Evolutionary conservation across 2,888 invertebrate genomes (phyloP).

Genomic region (Unio delphinus): DNA sequence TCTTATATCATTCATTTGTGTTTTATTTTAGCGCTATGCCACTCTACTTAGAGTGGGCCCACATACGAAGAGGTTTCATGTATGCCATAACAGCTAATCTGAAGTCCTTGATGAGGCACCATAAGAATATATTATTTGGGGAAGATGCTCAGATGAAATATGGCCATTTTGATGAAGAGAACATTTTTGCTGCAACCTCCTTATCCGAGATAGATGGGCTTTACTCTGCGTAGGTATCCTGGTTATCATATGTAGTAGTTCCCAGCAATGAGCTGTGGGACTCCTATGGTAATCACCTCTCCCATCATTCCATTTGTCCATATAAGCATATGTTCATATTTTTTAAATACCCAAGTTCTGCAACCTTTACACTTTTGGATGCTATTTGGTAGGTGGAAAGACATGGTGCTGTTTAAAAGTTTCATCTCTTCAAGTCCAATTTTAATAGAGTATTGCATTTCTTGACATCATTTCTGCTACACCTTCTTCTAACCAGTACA

Average conservation of each 20-base stretch:
- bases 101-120: constrained; percentile 87
- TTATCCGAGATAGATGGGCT: constrained; percentile 90
- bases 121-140: constrained; percentile 83
- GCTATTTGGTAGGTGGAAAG: no score
- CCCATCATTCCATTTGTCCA: no score
- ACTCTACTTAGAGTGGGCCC: constrained; percentile 88
- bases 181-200: constrained; percentile 89
- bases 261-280: not conserved
- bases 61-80: constrained; percentile 89
- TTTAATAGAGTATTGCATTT: no score
- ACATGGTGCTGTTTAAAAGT: no score
- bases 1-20: not conserved
- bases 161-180: constrained; percentile 78
- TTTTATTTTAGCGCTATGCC: constrained; percentile 78
- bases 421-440: no score
- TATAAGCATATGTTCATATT: no score
- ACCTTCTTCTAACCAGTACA: no score
- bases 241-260: not conserved
- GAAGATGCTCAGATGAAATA: constrained; percentile 81
- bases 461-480: no score
- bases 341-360: no score
- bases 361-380: no score
- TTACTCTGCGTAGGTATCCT: constrained; percentile 79
- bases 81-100: constrained; percentile 95
- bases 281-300: no score